Percentiles rank a stretch among this genome's conserved stretches.
phyloP scores from a whole-genome alignment of 1,140 invertebrate species.

The Lepidurus arcticus region DNA sequence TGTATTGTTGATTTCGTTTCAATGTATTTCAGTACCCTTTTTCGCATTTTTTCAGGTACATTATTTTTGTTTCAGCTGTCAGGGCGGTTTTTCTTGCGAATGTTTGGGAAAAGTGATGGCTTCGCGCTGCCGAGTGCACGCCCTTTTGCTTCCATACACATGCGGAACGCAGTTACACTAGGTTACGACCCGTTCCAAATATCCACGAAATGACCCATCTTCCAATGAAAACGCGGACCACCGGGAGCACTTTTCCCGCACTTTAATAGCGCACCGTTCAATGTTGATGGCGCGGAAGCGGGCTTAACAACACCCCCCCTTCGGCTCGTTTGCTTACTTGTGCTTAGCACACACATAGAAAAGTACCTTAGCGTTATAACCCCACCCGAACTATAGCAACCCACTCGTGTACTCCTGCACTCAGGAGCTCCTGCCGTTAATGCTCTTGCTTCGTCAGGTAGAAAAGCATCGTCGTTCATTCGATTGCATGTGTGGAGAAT shows the following conservation, averaged over 20 bases:
- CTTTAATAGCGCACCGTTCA: constrained; percentile 21
- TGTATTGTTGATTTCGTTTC: background rate
- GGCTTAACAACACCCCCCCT: background rate
- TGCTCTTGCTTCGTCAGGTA: constrained; percentile 21
- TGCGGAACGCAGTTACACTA: constrained; percentile 3
- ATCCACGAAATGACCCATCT: background rate
- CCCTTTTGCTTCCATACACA: constrained; percentile 14
- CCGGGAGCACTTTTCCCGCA: constrained; percentile 17
- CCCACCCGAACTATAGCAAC: background rate
- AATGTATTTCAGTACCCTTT: background rate
- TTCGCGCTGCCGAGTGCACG: constrained; percentile 10
- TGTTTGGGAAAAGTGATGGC: background rate
- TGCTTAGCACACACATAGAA: background rate
- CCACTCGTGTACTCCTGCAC: background rate
- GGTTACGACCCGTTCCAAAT: constrained; percentile 1
- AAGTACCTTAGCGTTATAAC: background rate
- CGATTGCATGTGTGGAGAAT: constrained; percentile 18
- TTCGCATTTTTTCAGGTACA: background rate
- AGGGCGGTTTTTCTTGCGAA: background rate
- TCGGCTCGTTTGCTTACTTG: background rate
- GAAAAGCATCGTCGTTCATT: constrained; percentile 8
- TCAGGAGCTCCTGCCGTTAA: background rate
- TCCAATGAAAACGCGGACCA: constrained; percentile 21
- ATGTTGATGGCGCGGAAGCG: constrained; percentile 9
- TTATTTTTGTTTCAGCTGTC: background rate